A percentile compares a stretch with the other conserved stretches of the same genome.
Conservation (phyloP, 2,113 vertebrate species). For the Perognathus longimembris region DNA sequence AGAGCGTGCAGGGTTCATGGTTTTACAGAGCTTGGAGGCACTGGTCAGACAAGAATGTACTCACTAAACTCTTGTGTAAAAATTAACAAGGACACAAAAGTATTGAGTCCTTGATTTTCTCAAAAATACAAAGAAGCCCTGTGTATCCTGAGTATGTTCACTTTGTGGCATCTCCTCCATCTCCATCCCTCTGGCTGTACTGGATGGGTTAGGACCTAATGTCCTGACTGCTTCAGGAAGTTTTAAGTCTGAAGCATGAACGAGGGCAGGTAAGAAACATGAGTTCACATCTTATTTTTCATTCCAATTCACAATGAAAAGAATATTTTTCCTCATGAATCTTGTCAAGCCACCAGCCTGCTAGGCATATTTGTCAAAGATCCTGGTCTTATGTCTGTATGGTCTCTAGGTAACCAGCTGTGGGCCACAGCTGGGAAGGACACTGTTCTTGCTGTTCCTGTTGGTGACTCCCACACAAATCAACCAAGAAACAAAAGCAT, state of each 20-base stretch:
- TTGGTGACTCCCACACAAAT: not conserved
- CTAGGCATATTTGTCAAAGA: not conserved
- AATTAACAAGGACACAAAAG: not conserved
- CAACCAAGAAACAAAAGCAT: constrained; percentile 15
- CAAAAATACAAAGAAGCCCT: not conserved
- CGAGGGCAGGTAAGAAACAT: not conserved
- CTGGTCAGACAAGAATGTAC: not conserved
- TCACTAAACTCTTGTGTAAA: not conserved
- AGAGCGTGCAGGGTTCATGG: not conserved
- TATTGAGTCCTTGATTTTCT: not conserved
- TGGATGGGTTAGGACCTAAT: not conserved
- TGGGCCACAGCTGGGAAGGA: not conserved
- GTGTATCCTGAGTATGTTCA: not conserved
- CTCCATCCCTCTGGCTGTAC: not conserved
- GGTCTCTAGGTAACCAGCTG: not conserved
- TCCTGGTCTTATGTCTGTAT: not conserved
- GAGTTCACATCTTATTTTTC: not conserved
- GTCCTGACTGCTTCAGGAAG: not conserved
- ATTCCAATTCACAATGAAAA: not conserved
- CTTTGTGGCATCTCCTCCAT: not conserved
- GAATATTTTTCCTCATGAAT: not conserved
- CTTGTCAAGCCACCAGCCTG: not conserved
- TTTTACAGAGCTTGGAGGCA: not conserved
- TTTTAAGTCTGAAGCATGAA: not conserved
- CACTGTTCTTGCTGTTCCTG: rapidly evolving